These are phyloP conservation scores for Nyctibius bracteatus DNA, from an alignment of 2,113 vertebrate genomes.

Conservation along the genomic window DNA sequence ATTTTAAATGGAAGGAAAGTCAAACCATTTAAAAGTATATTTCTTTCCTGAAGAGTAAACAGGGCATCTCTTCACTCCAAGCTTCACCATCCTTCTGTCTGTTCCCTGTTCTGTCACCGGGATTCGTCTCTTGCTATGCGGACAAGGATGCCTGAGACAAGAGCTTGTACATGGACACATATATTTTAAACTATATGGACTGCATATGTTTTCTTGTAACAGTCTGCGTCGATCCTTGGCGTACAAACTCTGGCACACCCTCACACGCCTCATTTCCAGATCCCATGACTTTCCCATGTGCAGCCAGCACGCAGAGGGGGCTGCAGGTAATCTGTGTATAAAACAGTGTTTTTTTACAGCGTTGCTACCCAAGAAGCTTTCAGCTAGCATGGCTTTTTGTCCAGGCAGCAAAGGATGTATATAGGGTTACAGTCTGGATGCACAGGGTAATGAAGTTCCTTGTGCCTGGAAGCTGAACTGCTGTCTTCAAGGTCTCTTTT, in stretches of 20 bases:
- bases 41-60: neutral
- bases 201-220: conserved; percentile 36
- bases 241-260: neutral
- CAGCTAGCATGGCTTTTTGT: neutral
- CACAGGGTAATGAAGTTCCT: neutral
- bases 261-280: neutral
- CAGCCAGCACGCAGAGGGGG: neutral
- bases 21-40: conserved; percentile 5
- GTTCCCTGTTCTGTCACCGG: neutral
- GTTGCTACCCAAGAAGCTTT: neutral
- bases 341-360: neutral
- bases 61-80: neutral
- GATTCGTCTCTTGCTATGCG: rapidly evolving
- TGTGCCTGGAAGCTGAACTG: neutral
- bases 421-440: neutral
- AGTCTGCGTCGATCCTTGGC: neutral
- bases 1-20: neutral
- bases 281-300: neutral
- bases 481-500: neutral
- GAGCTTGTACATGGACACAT: neutral
- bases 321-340: neutral
- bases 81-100: neutral
- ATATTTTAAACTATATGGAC: conserved; percentile 13
- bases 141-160: neutral
- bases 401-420: neutral